Evolutionary conservation across 2,888 invertebrate species (phyloP), one percentile per base, ranked within the genome.

Genomic region (Philonicus albiceps): DNA sequence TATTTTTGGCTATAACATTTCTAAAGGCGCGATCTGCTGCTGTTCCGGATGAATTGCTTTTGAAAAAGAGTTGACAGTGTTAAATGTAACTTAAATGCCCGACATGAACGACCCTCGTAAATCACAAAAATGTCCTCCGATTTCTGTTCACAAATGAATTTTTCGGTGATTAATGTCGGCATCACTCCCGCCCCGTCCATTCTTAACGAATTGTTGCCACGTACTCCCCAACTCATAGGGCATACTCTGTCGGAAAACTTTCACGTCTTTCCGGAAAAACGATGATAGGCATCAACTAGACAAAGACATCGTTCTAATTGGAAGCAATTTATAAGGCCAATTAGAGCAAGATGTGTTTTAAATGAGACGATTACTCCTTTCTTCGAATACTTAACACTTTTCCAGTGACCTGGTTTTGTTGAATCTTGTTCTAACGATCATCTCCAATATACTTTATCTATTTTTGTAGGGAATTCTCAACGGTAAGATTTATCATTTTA

Each of bases 101-200:
- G 75, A 75, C 85, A 85, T 40, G 85, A 75, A 49, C 53, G 73
- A 75, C 85, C 74, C 74, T 85, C 85, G 85, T 85, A 75, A 85
- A 85, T 85, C 85, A 85, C 85, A 84, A 85, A 85, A 75, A 85
- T 85, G 75, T 85, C 85, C 85, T 75, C 37, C 53, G 85, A 85
- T 75, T 85, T 85, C 53, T 75, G 85, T 85, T 85, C 85, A 22
- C 85, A 85, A 85, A 85, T 85, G 85, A 85, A 85, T 85, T 85
- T 85, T 85, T 64, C 31, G 43, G 85, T 85, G 85, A 85, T 85
- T 85, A 85, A 85, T 85, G 85, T 75, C 53, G 27, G 16, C 53
- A 64, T 64, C 64, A 64, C 64, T 7, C 64, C 27, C 64, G 64
- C 30, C 75, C 74, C 31, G 16, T 16, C 53, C 53, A 16, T 53